These are phyloP conservation scores for Lepus americanus DNA, from an alignment of 2,113 vertebrate genomes.

Conservation along the genomic window DNA sequence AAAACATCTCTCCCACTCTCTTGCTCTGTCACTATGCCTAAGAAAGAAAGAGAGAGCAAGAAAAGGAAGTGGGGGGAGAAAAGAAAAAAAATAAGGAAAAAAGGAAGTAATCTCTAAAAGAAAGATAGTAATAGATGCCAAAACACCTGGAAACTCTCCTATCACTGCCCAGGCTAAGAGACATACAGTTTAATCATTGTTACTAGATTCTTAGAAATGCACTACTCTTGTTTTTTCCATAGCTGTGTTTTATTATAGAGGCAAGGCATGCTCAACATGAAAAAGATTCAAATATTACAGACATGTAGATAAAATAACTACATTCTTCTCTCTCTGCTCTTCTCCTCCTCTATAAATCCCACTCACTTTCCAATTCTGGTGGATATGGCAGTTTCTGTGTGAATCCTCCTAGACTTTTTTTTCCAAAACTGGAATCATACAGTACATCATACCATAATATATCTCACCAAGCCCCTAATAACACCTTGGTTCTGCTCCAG, in stretches of 20 bases:
- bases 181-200: neutral
- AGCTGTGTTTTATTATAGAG: slow-evolving; percentile 56
- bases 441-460: neutral
- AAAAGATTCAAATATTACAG: slow-evolving; percentile 6
- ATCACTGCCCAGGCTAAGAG: neutral
- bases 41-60: too few relatives aligned
- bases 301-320: slow-evolving; percentile 33
- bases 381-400: slow-evolving; percentile 14
- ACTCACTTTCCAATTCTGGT: slow-evolving; percentile 23
- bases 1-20: too few relatives aligned
- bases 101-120: too few relatives aligned
- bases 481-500: neutral
- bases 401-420: neutral
- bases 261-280: neutral
- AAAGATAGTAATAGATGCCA: neutral
- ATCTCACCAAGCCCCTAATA: neutral
- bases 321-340: neutral
- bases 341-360: neutral
- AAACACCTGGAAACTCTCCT: neutral
- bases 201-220: neutral
- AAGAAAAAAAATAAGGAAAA: too few relatives aligned
- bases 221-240: slow-evolving; percentile 1
- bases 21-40: too few relatives aligned
- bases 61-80: too few relatives aligned
- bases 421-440: slow-evolving; percentile 20